Conservation (phyloP, 2,888 invertebrate species). For the Dendrolimus pini region DNA sequence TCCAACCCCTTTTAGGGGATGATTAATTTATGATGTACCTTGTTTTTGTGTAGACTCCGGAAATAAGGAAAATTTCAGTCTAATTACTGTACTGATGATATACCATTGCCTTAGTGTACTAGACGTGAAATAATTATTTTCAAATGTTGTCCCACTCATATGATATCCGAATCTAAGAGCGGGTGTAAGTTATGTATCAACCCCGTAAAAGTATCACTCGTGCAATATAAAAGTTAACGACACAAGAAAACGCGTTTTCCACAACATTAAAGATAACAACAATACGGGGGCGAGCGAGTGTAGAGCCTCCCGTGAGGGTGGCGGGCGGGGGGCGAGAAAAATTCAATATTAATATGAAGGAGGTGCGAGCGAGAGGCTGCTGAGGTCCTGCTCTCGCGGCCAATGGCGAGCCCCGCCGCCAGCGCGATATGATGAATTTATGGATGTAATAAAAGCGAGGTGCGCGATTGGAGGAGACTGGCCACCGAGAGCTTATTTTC, state of each 20-base stretch:
- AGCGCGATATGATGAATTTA: slow-evolving; percentile 86
- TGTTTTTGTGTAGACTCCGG: slow-evolving; percentile 69
- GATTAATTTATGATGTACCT: slow-evolving; percentile 74
- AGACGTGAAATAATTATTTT: too few relatives aligned
- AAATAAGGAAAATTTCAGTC: slow-evolving; percentile 15
- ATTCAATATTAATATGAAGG: slow-evolving; percentile 89
- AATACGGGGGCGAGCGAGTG: slow-evolving; percentile 75
- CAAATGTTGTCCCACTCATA: neutral
- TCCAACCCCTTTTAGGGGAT: slow-evolving; percentile 59
- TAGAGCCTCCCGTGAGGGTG: slow-evolving; percentile 74
- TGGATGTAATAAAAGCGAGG: slow-evolving; percentile 87
- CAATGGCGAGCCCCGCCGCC: slow-evolving; percentile 73
- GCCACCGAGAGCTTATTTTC: slow-evolving; percentile 74
- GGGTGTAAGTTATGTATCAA: slow-evolving; percentile 68
- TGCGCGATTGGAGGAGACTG: slow-evolving; percentile 80
- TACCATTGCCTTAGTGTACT: too few relatives aligned
- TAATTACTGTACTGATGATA: neutral
- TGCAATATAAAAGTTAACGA: slow-evolving; percentile 78
- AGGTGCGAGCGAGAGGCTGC: slow-evolving; percentile 77
- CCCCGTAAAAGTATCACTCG: slow-evolving; percentile 74
- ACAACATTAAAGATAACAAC: slow-evolving; percentile 78
- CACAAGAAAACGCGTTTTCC: slow-evolving; percentile 78
- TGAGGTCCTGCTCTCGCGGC: slow-evolving; percentile 69
- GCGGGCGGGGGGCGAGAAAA: slow-evolving; percentile 79
- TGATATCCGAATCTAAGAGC: slow-evolving; percentile 18